These are phyloP conservation scores for Parnassius mnemosyne DNA, from an alignment of 2,888 invertebrate genomes.

Conservation along the genomic window DNA sequence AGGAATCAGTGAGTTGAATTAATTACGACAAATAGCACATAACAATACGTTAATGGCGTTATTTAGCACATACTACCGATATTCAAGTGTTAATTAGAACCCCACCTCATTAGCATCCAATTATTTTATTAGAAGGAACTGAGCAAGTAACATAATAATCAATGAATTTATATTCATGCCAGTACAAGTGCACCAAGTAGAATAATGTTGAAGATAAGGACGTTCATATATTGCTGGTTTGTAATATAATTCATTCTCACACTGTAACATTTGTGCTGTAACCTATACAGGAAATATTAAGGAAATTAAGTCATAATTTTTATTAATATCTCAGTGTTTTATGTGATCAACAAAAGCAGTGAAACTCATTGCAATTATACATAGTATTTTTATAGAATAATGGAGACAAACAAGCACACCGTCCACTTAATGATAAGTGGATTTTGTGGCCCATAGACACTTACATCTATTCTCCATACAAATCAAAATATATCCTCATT, in stretches of 20 bases:
- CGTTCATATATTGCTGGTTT: background rate
- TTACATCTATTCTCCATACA: too few relatives aligned
- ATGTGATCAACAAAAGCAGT: too few relatives aligned
- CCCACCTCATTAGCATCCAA: slow-evolving; percentile 9
- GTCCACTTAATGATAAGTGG: too few relatives aligned
- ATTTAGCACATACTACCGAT: slow-evolving; percentile 3
- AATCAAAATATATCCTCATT: too few relatives aligned
- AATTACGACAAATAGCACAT: slow-evolving; percentile 12
- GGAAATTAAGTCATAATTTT: background rate
- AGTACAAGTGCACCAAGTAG: background rate
- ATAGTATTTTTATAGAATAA: too few relatives aligned
- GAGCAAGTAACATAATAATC: slow-evolving; percentile 10
- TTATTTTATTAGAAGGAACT: slow-evolving; percentile 1
- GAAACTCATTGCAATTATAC: too few relatives aligned
- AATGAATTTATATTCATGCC: background rate
- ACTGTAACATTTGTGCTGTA: too few relatives aligned
- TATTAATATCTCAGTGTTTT: background rate
- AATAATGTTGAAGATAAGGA: background rate
- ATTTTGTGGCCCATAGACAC: too few relatives aligned
- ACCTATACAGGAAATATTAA: too few relatives aligned
- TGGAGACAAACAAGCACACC: too few relatives aligned
- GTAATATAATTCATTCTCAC: too few relatives aligned
- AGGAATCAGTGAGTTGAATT: slow-evolving; percentile 9
- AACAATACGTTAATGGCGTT: background rate
- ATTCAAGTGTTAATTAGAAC: slow-evolving; percentile 1